These are phyloP conservation scores for Apis dorsata DNA, from an alignment of 1,140 invertebrate species.

Conservation along the genomic window DNA sequence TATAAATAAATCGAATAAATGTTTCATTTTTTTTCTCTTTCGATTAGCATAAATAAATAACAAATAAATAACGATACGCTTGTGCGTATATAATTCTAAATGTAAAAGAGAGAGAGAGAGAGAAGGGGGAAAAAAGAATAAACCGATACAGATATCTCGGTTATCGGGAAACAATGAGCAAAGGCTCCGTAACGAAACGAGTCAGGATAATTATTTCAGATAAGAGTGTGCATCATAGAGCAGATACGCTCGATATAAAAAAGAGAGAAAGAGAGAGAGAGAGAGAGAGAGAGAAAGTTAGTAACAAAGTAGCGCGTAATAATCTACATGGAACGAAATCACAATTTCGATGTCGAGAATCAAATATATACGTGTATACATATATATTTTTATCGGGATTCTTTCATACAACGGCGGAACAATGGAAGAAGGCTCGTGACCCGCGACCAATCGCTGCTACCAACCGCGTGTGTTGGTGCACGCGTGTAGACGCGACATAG, in stretches of 20 bases:
- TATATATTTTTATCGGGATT: background rate
- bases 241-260: background rate
- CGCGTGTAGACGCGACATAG: conserved; percentile 61
- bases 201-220: conserved; percentile 4
- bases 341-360: background rate
- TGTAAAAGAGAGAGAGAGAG: background rate
- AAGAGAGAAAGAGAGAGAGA: too few species aligned
- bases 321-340: background rate
- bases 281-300: too few species aligned
- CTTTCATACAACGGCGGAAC: background rate
- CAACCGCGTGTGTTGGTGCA: conserved; percentile 38
- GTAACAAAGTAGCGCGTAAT: background rate
- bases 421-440: conserved; percentile 26
- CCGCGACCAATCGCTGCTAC: conserved; percentile 49
- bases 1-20: background rate
- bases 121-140: background rate
- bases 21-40: background rate
- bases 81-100: background rate
- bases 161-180: conserved; percentile 10
- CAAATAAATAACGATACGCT: background rate
- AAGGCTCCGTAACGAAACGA: background rate
- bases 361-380: too few species aligned
- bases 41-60: background rate
- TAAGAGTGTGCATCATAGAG: background rate
- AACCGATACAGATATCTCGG: conserved; percentile 1